These are phyloP conservation scores for Apocheima hispidaria DNA, from an alignment of 2,888 invertebrate species.

Conservation along the genomic window DNA sequence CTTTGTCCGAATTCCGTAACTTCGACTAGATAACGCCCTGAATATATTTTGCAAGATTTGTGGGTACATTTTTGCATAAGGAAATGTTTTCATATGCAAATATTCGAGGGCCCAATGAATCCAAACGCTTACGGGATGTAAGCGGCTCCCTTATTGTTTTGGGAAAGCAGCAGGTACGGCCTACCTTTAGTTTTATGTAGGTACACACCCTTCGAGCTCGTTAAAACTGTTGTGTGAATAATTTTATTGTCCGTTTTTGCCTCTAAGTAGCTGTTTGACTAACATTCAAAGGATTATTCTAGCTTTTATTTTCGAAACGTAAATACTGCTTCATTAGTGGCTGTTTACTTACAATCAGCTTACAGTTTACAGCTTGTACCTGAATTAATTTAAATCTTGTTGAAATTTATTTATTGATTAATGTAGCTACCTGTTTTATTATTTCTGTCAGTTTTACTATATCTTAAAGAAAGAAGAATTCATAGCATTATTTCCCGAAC, in stretches of 20 bases:
- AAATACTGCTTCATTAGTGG: conserved; percentile 17
- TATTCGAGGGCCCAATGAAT: conserved; percentile 41
- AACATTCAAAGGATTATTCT: conserved; percentile 27
- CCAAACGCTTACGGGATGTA: conserved; percentile 42
- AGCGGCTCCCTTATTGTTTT: conserved; percentile 45
- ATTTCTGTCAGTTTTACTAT: neutral
- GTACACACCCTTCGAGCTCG: conserved; percentile 42
- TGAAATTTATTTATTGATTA: neutral
- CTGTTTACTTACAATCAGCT: neutral
- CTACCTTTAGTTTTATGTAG: conserved; percentile 42
- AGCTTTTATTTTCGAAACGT: conserved; percentile 23
- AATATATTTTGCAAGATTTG: conserved; percentile 58
- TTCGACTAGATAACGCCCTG: conserved; percentile 62
- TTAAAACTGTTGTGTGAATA: conserved; percentile 42
- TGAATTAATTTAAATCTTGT: neutral
- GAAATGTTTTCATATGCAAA: conserved; percentile 46
- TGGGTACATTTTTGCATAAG: conserved; percentile 46
- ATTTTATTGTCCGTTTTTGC: conserved; percentile 29
- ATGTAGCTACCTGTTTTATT: neutral
- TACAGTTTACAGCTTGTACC: neutral
- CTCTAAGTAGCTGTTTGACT: conserved; percentile 26
- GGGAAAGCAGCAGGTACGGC: conserved; percentile 37
- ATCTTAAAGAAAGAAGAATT: conserved; percentile 53
- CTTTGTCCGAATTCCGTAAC: conserved; percentile 65
- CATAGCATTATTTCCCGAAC: conserved; percentile 70